Conservation (phyloP, 2,888 invertebrate genomes). For the Miltochrista miniata region DNA sequence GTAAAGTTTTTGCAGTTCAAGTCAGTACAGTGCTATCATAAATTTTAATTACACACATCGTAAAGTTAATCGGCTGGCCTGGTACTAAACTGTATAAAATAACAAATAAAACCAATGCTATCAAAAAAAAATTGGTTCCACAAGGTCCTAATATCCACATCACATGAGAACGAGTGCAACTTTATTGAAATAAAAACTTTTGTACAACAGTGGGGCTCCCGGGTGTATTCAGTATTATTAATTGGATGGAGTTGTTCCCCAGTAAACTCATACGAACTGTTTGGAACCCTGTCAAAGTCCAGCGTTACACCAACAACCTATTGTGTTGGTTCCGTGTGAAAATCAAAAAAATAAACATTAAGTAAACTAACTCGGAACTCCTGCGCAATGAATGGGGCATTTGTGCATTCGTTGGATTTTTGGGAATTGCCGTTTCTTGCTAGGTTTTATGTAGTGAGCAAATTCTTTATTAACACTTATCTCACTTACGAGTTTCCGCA, state of each 20-base stretch:
- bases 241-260: conserved; percentile 72
- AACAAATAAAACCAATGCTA: conserved; percentile 55
- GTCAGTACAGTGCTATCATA: conserved; percentile 23
- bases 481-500: neutral
- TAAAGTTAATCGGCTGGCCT: conserved; percentile 72
- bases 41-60: conserved; percentile 69
- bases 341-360: conserved; percentile 81
- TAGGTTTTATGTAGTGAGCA: neutral
- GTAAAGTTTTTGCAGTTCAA: conserved; percentile 15
- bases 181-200: conserved; percentile 71
- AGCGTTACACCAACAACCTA: conserved; percentile 56
- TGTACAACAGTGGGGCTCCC: conserved; percentile 63
- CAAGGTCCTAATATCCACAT: conserved; percentile 61
- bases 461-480: neutral
- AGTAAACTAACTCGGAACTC: conserved; percentile 59
- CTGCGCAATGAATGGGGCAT: conserved; percentile 29
- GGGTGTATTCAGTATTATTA: conserved; percentile 74
- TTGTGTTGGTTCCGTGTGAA: conserved; percentile 73
- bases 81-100: conserved; percentile 61
- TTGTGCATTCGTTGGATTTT: conserved; percentile 23
- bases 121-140: conserved; percentile 47
- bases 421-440: conserved; percentile 24
- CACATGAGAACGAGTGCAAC: conserved; percentile 60
- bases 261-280: conserved; percentile 61
- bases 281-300: conserved; percentile 62